Conservation (phyloP, 2,113 vertebrate species). For the Neolamprologus longior region DNA sequence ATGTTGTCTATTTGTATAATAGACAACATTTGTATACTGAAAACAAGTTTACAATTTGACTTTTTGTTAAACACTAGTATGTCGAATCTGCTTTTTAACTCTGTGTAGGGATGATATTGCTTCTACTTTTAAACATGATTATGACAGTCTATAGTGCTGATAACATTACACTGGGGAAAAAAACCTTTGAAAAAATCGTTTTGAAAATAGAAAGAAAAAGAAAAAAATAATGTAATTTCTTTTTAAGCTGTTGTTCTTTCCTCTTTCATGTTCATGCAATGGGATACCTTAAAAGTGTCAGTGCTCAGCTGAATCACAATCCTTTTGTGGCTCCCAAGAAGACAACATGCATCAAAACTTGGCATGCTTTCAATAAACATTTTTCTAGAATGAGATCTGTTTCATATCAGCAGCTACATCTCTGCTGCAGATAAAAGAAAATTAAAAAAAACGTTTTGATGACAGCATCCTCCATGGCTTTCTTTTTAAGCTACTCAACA, state of each 20-base stretch:
- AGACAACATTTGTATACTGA: neutral
- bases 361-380: neutral
- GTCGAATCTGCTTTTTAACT: neutral
- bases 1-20: neutral
- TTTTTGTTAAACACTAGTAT: neutral
- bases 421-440: neutral
- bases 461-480: neutral
- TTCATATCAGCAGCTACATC: neutral
- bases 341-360: neutral
- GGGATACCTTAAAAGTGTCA: neutral
- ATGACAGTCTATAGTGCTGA: neutral
- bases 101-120: neutral
- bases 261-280: neutral
- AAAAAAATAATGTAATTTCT: neutral
- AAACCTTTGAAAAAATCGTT: neutral
- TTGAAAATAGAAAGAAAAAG: neutral
- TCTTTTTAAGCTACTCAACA: neutral
- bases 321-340: neutral
- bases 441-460: accelerated
- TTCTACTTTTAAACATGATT: neutral
- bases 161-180: neutral
- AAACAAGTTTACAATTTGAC: neutral
- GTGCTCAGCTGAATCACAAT: neutral
- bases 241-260: neutral
- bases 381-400: neutral